phyloP scores from a whole-genome alignment of 37 sponge, comb jelly and placozoan genomes.

The Haliclona indistincta region DNA sequence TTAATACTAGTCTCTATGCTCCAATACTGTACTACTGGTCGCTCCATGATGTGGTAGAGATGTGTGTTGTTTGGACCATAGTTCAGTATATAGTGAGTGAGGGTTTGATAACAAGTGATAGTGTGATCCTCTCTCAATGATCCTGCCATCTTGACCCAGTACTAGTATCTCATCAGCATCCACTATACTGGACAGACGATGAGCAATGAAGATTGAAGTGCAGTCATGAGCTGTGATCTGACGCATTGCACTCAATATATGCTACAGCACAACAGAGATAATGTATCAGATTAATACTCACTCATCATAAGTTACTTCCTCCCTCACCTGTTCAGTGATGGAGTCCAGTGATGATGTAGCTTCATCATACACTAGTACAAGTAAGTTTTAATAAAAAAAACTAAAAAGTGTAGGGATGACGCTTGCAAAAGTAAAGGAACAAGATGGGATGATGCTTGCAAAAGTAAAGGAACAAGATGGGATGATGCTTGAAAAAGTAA shows the following conservation, averaged over 20 bases:
- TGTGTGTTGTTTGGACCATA: constrained; percentile 84
- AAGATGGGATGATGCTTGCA: no score
- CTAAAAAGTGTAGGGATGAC: no score
- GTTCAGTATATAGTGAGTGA: constrained; percentile 69
- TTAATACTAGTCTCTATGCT: no score
- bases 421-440: no score
- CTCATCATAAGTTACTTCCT: no score
- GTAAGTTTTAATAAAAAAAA: no score
- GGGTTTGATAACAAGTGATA: constrained; percentile 65
- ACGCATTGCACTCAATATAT: constrained; percentile 66
- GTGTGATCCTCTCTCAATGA: constrained; percentile 83
- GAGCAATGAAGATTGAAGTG: constrained; percentile 95
- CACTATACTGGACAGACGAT: constrained; percentile 90
- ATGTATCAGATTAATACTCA: no score
- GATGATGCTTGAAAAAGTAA: no score
- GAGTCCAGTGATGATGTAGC: constrained; percentile 97
- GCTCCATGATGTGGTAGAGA: no score
- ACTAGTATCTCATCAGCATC: constrained; percentile 95
- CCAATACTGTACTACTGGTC: no score
- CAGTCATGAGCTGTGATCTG: constrained; percentile 40
- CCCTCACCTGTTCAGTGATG: constrained; percentile 84
- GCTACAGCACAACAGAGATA: no score
- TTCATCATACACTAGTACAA: constrained; percentile 95
- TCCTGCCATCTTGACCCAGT: constrained; percentile 70
- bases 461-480: no score